phyloP scores from a whole-genome alignment of 2,888 invertebrate genomes.

The Steromphala cineraria region DNA sequence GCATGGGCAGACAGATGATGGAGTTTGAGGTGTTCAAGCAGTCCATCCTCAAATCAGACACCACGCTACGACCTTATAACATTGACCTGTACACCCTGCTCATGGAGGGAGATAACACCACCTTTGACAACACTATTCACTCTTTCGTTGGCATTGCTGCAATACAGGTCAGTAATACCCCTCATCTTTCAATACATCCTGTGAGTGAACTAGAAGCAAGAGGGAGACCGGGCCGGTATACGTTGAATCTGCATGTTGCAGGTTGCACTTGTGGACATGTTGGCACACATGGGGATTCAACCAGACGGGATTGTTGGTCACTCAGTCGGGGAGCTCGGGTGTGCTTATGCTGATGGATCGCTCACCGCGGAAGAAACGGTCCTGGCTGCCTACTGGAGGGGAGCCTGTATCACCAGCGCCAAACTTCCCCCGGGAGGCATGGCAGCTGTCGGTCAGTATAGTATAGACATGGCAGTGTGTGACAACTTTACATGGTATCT shows the following conservation, averaged over 20 bases:
- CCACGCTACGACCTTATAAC: constrained; percentile 85
- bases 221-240: not conserved
- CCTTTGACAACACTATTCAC: constrained; percentile 90
- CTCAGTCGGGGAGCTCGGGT: constrained; percentile 94
- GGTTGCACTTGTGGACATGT: constrained; percentile 94
- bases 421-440: constrained; percentile 72
- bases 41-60: constrained; percentile 86
- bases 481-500: no score
- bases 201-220: not conserved
- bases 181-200: no score
- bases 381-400: constrained; percentile 93
- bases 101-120: constrained; percentile 84
- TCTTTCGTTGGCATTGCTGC: constrained; percentile 96
- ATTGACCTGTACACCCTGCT: constrained; percentile 89
- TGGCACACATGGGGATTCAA: constrained; percentile 83
- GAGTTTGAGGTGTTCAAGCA: constrained; percentile 87
- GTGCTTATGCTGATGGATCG: constrained; percentile 97
- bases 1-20: constrained; percentile 94
- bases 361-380: constrained; percentile 96
- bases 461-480: no score
- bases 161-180: constrained; percentile 82
- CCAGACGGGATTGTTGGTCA: constrained; percentile 98
- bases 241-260: constrained; percentile 54
- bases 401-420: constrained; percentile 72
- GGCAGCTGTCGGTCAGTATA: constrained; percentile 74